phyloP scores from a whole-genome alignment of 2,888 invertebrate species.

The Drosophila pseudotakahashii region DNA sequence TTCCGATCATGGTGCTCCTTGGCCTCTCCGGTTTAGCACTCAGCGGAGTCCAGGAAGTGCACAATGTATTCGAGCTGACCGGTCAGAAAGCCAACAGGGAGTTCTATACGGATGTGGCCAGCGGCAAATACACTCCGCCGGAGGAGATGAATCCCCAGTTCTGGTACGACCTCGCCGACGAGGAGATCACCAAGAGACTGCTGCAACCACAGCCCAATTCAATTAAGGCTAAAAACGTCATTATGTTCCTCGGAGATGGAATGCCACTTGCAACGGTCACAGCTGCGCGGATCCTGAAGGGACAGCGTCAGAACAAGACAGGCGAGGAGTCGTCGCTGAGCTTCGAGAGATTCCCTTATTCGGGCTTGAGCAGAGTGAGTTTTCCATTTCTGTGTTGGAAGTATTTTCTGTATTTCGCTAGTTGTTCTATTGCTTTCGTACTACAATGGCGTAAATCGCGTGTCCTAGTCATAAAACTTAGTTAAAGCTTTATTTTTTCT shows the following conservation, averaged over 20 bases:
- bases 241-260: conserved; percentile 86
- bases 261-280: conserved; percentile 89
- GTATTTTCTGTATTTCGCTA: no score
- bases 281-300: conserved; percentile 87
- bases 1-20: conserved; percentile 13
- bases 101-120: conserved; percentile 39
- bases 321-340: conserved; percentile 87
- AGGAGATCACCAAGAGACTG: conserved; percentile 54
- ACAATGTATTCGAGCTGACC: conserved; percentile 23
- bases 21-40: conserved; percentile 3
- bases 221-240: conserved; percentile 70
- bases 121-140: conserved; percentile 54
- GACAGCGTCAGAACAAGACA: conserved; percentile 85
- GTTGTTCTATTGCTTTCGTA: no score
- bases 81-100: background rate
- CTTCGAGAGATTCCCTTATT: conserved; percentile 87
- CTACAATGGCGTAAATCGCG: background rate
- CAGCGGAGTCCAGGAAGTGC: conserved; percentile 14
- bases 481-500: background rate
- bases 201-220: conserved; percentile 32
- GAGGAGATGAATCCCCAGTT: conserved; percentile 64
- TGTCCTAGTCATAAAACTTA: background rate
- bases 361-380: conserved; percentile 87
- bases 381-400: no score
- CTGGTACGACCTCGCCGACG: conserved; percentile 62